Evolutionary conservation across 2,797 vertebrate species (phyloP).

Genomic region (Odontamblyopus lacepedii): DNA sequence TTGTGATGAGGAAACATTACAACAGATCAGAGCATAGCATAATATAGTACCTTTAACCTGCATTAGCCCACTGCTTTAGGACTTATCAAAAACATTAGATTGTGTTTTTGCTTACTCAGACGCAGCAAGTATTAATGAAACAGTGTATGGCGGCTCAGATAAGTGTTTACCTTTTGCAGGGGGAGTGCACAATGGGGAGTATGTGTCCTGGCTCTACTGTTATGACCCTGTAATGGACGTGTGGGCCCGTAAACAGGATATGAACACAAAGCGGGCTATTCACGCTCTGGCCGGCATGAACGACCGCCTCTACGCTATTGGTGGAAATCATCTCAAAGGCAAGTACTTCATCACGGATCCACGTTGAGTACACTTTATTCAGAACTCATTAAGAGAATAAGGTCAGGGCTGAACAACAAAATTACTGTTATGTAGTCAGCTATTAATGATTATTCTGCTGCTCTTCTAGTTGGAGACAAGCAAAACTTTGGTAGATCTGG

Average conservation of each 20-base stretch:
- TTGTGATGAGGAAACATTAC: too few relatives aligned
- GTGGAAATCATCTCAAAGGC: conserved; percentile 99
- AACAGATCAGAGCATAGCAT: too few relatives aligned
- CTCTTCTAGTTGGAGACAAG: neutral
- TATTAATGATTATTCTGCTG: conserved; percentile 11
- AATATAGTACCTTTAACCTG: neutral
- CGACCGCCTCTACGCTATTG: conserved; percentile 97
- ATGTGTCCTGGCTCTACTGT: conserved; percentile 99
- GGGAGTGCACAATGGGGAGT: conserved; percentile 98
- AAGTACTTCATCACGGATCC: conserved; percentile 46
- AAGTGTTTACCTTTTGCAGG: conserved; percentile 75
- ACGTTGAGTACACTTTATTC: conserved; percentile 15
- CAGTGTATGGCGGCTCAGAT: conserved; percentile 3
- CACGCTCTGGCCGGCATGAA: conserved; percentile 97
- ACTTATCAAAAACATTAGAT: neutral
- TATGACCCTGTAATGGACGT: conserved; percentile 98
- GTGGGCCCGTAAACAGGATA: conserved; percentile 98
- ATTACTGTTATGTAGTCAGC: neutral
- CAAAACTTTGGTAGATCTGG: neutral
- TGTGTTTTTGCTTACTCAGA: neutral
- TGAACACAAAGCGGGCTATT: conserved; percentile 99
- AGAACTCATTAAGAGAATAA: conserved; percentile 18
- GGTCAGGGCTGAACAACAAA: conserved; percentile 5
- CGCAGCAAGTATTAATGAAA: neutral
- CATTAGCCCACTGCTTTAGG: neutral